Evolutionary conservation across 2,797 vertebrate species (phyloP).

Genomic region (Tokudaia muenninki): DNA sequence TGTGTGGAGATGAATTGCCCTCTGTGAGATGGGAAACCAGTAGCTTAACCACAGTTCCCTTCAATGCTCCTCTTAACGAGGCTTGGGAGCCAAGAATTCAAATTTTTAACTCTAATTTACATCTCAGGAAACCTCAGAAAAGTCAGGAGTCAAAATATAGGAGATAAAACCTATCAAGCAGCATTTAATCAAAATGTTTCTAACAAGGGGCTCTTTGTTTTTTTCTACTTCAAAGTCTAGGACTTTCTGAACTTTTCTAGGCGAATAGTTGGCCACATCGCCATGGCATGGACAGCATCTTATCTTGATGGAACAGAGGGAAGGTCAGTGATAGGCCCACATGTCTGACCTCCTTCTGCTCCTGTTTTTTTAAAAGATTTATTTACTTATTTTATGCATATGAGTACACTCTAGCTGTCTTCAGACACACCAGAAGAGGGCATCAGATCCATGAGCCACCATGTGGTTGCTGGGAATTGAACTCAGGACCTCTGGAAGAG

Average conservation of each 20-base stretch:
- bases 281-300: neutral
- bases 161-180: conserved; percentile 65
- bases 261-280: neutral
- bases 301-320: neutral
- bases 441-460: no score
- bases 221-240: neutral
- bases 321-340: neutral
- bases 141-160: conserved; percentile 68
- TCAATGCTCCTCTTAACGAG: conserved; percentile 77
- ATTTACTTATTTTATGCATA: no score
- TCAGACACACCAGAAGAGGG: no score
- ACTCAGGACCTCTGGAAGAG: no score
- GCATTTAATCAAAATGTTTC: conserved; percentile 51
- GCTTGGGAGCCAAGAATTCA: conserved; percentile 48
- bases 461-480: no score
- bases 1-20: conserved; percentile 79
- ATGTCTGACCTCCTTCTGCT: neutral
- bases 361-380: neutral
- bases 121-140: conserved; percentile 73
- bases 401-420: no score
- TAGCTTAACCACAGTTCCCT: conserved; percentile 73
- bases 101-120: conserved; percentile 67
- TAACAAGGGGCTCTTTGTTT: conserved; percentile 63
- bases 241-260: conserved; percentile 46
- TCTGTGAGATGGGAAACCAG: conserved; percentile 78